Evolutionary conservation across 2,797 vertebrate genomes (phyloP).

Genomic region (Paguma larvata): DNA sequence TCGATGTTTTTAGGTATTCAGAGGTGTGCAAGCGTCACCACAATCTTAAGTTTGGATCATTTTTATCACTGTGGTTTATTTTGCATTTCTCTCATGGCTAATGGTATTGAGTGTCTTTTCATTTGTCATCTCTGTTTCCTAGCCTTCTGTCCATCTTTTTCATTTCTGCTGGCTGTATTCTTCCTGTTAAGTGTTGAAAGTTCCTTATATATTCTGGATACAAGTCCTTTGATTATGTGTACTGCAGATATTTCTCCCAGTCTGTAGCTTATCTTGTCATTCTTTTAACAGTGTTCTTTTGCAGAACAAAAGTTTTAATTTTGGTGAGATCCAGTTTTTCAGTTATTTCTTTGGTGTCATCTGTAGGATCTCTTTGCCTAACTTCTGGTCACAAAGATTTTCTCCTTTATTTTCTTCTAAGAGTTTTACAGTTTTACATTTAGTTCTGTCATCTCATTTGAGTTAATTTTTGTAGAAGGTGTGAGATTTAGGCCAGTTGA

Average conservation of each 20-base stretch:
- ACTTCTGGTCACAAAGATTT: neutral
- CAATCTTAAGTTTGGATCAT: neutral
- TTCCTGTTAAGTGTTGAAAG: neutral
- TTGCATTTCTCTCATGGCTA: neutral
- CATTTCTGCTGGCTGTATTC: neutral
- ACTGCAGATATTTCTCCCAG: neutral
- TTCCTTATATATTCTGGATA: constrained; percentile 8
- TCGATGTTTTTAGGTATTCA: neutral
- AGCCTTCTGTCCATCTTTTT: neutral
- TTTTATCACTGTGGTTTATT: neutral
- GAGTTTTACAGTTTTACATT: constrained; percentile 13
- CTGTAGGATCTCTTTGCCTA: neutral
- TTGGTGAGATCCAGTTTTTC: neutral
- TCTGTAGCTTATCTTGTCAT: neutral
- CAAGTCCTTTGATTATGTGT: neutral
- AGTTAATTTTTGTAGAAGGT: neutral
- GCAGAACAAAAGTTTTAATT: neutral
- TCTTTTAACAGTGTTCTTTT: neutral
- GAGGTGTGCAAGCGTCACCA: neutral
- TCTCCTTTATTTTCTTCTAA: neutral
- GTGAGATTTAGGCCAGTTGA: neutral
- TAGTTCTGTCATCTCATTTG: neutral
- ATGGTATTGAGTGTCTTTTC: neutral
- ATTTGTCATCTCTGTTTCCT: neutral
- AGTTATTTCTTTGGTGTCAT: neutral